Conservation (phyloP, 1,140 invertebrate genomes). For the Apis mellifera region Amel_HAv3.1 CM009931.2:7931501-7932000, state of each 20-base stretch:
- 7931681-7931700: conserved; percentile 95
- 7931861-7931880: not conserved
- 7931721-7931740: conserved; percentile 70
- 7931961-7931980: conserved; percentile 71
- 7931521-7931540: not conserved
- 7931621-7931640: conserved; percentile 96
- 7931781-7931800: not conserved
- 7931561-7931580: conserved; percentile 98
- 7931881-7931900: no score
- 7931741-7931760: not conserved
- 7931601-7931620: conserved; percentile 98
- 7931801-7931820: not conserved
- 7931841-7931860: not conserved
- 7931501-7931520: conserved; percentile 14
- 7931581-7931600: conserved; percentile 99
- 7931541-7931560: conserved; percentile 70
- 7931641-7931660: conserved; percentile 99
- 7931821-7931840: not conserved
- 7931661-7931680: conserved; percentile 97
- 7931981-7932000: conserved; percentile 65
- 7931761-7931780: not conserved
- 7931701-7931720: conserved; percentile 96
- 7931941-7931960: conserved; percentile 68
- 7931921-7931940: conserved; percentile 13
- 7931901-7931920: not conserved